A percentile compares a stretch with the other conserved stretches of the same genome.
phyloP scores from a whole-genome alignment of 2,888 invertebrate genomes.

The Parnassius glacialis region DNA sequence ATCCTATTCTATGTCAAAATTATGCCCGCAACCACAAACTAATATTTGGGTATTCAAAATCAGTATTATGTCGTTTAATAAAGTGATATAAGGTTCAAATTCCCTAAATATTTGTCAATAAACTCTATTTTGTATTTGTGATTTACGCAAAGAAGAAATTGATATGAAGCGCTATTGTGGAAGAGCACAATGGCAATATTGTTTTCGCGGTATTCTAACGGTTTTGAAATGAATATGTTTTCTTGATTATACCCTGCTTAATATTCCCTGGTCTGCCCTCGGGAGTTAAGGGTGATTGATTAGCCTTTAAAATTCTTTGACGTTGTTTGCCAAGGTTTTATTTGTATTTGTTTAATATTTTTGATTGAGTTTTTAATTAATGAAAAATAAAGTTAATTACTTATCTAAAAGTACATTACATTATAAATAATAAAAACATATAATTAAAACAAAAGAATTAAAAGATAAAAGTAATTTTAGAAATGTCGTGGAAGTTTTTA shows the following conservation, averaged over 20 bases:
- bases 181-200: slow-evolving; percentile 55
- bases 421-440: too few relatives aligned
- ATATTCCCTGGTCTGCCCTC: slow-evolving; percentile 29
- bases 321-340: slow-evolving; percentile 22
- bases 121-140: slow-evolving; percentile 27
- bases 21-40: slow-evolving; percentile 41
- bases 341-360: slow-evolving; percentile 10
- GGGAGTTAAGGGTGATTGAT: slow-evolving; percentile 53
- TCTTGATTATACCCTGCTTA: slow-evolving; percentile 51
- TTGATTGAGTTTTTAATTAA: slow-evolving; percentile 11
- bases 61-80: slow-evolving; percentile 24
- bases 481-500: too few relatives aligned
- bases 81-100: slow-evolving; percentile 29
- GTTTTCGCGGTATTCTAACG: slow-evolving; percentile 52
- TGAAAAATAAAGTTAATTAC: too few relatives aligned
- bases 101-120: slow-evolving; percentile 16
- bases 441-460: too few relatives aligned
- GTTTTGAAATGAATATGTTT: slow-evolving; percentile 50
- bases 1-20: slow-evolving; percentile 61
- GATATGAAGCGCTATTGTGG: slow-evolving; percentile 64
- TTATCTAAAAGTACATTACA: too few relatives aligned
- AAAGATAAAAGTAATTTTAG: too few relatives aligned
- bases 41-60: slow-evolving; percentile 17
- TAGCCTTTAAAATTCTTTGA: slow-evolving; percentile 42
- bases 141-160: slow-evolving; percentile 54